A percentile compares a stretch with the other conserved stretches of the same genome.
Conservation (phyloP, 2,113 vertebrate species). For the Passerina amoena region DNA sequence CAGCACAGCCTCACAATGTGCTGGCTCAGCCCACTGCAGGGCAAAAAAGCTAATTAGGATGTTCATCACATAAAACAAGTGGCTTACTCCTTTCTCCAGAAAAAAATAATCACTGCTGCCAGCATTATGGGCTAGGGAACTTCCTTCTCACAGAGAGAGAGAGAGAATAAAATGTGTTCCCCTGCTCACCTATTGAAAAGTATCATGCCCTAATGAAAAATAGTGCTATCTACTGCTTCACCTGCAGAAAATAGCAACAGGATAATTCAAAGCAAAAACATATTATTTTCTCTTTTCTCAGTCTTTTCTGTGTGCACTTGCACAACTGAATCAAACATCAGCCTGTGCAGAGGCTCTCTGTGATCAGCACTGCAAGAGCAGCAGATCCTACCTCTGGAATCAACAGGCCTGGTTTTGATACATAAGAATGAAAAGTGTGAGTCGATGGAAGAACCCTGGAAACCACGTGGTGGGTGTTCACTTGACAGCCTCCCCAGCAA, state of each 20-base stretch:
- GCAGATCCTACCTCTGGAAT: background rate
- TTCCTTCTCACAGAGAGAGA: background rate
- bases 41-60: background rate
- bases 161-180: background rate
- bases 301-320: background rate
- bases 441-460: background rate
- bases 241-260: background rate
- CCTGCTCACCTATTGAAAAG: background rate
- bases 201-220: background rate
- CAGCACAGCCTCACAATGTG: fast-evolving
- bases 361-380: background rate
- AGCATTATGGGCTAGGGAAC: background rate
- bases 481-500: background rate
- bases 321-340: fast-evolving
- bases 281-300: background rate
- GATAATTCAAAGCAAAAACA: background rate
- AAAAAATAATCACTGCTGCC: background rate
- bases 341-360: fast-evolving
- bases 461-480: background rate
- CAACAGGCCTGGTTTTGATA: background rate
- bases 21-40: background rate
- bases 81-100: background rate
- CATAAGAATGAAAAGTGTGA: background rate
- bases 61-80: background rate
- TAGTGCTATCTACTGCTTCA: background rate